phyloP scores from a whole-genome alignment of 2,888 invertebrate species.

The Germaria angustata region DNA sequence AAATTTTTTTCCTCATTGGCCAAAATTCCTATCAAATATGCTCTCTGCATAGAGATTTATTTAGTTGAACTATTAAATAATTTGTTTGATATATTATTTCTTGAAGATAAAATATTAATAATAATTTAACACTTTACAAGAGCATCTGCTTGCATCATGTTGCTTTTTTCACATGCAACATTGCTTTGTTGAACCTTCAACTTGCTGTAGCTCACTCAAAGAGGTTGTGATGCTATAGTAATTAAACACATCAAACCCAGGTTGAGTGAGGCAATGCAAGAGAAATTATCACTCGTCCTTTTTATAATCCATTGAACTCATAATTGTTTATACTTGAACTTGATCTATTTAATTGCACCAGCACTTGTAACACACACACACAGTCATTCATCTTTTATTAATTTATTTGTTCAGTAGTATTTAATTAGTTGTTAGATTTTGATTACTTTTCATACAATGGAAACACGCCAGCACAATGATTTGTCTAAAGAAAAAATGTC shows the following conservation, averaged over 20 bases:
- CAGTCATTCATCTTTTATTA: neutral
- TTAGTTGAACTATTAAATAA: too few relatives aligned
- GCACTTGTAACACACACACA: conserved; percentile 1
- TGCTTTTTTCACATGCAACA: neutral
- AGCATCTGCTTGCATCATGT: neutral
- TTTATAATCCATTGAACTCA: neutral
- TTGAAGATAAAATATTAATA: too few relatives aligned
- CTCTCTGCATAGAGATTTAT: too few relatives aligned
- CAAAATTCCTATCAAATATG: too few relatives aligned
- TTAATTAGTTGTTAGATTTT: conserved; percentile 9
- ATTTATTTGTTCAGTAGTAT: conserved; percentile 19
- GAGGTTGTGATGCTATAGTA: conserved; percentile 68
- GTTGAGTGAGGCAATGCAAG: conserved; percentile 67
- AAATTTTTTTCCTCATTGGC: too few relatives aligned
- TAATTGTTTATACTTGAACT: conserved; percentile 19
- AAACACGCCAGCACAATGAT: conserved; percentile 38
- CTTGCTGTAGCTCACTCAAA: conserved; percentile 67
- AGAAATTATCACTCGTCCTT: conserved; percentile 26
- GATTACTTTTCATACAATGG: conserved; percentile 10
- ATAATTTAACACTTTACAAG: too few relatives aligned
- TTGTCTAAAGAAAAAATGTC: neutral
- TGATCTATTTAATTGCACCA: neutral
- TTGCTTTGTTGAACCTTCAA: conserved; percentile 58
- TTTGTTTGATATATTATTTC: too few relatives aligned
- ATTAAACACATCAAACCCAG: conserved; percentile 68